A percentile compares a stretch with the other conserved stretches of the same genome.
Conservation (phyloP, 2,888 invertebrate genomes). For the Corbicula japonica region DNA sequence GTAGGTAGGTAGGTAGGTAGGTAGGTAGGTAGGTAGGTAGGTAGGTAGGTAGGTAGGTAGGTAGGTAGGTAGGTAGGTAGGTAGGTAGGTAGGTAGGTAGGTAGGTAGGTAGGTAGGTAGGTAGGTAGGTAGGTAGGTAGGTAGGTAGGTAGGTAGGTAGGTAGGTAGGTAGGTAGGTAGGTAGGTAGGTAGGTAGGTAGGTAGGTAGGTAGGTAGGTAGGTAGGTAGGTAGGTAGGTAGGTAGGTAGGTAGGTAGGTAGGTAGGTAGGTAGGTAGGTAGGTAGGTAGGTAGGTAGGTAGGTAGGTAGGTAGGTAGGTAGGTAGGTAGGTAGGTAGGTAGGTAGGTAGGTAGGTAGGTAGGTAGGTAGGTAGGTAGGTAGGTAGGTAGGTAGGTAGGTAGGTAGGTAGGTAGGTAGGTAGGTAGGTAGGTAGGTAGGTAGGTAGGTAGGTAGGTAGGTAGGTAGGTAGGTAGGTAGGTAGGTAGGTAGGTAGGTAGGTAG, state of each 20-base stretch:
- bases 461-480: constrained; percentile 4
- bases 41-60: constrained; percentile 4
- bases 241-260: constrained; percentile 4
- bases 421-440: constrained; percentile 4
- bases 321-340: constrained; percentile 4
- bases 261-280: constrained; percentile 4
- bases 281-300: constrained; percentile 4
- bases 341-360: constrained; percentile 4
- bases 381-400: constrained; percentile 4
- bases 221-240: constrained; percentile 4
- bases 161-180: constrained; percentile 4
- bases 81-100: constrained; percentile 4
- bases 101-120: constrained; percentile 4
- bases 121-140: constrained; percentile 4
- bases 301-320: constrained; percentile 4
- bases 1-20: constrained; percentile 4
- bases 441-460: constrained; percentile 4
- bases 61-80: constrained; percentile 4
- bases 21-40: constrained; percentile 4
- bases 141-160: constrained; percentile 4
- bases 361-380: constrained; percentile 4
- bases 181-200: constrained; percentile 4
- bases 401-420: constrained; percentile 4
- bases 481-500: constrained; percentile 4
- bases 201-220: constrained; percentile 4